Evolutionary conservation across 2,888 invertebrate genomes (phyloP), one percentile per base, ranked within the genome.

Genomic region (Rotaria macrura): DNA sequence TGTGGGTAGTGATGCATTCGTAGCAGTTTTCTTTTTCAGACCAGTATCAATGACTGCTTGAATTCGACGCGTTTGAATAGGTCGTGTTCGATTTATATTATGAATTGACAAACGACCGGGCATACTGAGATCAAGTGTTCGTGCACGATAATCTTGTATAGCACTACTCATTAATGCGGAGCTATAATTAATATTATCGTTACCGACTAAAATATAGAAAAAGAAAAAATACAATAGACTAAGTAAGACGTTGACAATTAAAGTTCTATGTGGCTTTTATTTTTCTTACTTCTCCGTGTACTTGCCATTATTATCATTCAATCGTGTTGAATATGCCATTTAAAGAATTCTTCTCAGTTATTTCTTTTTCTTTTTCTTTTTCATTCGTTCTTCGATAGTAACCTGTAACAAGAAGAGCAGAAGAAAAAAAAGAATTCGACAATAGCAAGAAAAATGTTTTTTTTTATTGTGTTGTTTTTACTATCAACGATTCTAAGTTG

Each of bases 141-240:
- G 79, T 12, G 79, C 25, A n/a, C 40, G 43, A 79, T 79, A n/a
- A n/a, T 79, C 79, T 43, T 79, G 79, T 25, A 79, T 79, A 12
- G 79, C 79, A 79, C 79, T 79, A 43, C 43, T 79, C 43, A 79
- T 43, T 43, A 79, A 79, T 79, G 79, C 79, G 12, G 40, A 40
- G n/a, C 79, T 79, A 43, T 79, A 79, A 79, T 65, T 65, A 7
- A 65, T 34, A 65, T 65, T 65, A 65, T 65, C 65, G 6, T 20
- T 29, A 29, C 17, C 14, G 38, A 0, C 65, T 65, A 29, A 29
- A 65, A 34, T 20, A 65, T 2, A 29, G 9, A 47, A 47, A 47
- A 47, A 47, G 14, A 47, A 47, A 1, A 47, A 47, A 47, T 47
- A 29, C 20, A 14, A 52, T 52, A 52, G 25, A 54, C 9, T 7